These are phyloP conservation scores for Drosophila monieri DNA, from an alignment of 2,888 invertebrate species.

Conservation along the genomic window DNA sequence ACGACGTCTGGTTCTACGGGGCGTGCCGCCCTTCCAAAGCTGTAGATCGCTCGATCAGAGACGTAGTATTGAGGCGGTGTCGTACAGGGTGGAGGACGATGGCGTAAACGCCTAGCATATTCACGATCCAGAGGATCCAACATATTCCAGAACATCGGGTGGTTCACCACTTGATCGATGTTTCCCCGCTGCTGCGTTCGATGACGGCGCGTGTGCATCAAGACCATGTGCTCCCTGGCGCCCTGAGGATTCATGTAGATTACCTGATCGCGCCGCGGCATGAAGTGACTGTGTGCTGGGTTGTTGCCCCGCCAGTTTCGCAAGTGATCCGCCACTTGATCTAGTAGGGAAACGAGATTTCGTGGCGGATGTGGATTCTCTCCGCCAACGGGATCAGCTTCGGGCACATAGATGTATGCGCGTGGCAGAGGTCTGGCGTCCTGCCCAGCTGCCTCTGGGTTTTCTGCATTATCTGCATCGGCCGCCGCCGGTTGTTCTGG, in stretches of 20 bases:
- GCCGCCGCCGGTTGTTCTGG: slow-evolving; percentile 20
- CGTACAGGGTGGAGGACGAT: slow-evolving; percentile 28
- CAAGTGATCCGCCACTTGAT: slow-evolving; percentile 51
- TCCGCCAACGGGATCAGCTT: slow-evolving; percentile 16
- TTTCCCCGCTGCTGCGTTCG: slow-evolving; percentile 52
- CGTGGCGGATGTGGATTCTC: slow-evolving; percentile 34
- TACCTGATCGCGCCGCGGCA: slow-evolving; percentile 74
- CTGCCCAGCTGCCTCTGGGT: slow-evolving; percentile 35
- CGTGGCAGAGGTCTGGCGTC: slow-evolving; percentile 38
- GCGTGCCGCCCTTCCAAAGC: slow-evolving; percentile 81
- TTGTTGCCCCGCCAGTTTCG: slow-evolving; percentile 55
- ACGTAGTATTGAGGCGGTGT: slow-evolving; percentile 59
- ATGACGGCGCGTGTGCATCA: slow-evolving; percentile 57
- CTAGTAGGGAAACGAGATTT: slow-evolving; percentile 46
- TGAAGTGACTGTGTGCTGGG: slow-evolving; percentile 69
- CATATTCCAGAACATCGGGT: slow-evolving; percentile 82
- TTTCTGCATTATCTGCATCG: slow-evolving; percentile 33
- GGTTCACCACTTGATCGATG: slow-evolving; percentile 73
- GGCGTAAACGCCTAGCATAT: slow-evolving; percentile 49
- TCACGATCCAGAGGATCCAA: slow-evolving; percentile 74
- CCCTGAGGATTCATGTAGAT: slow-evolving; percentile 70
- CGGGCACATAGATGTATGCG: slow-evolving; percentile 55
- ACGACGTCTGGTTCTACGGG: slow-evolving; percentile 82
- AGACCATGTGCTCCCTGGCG: slow-evolving; percentile 47
- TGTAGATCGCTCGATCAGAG: slow-evolving; percentile 82